A percentile compares a stretch with the other conserved stretches of the same genome.
These are phyloP conservation scores for Osmoderma eremita DNA, from an alignment of 2,888 invertebrate species.

Conservation along the genomic window DNA sequence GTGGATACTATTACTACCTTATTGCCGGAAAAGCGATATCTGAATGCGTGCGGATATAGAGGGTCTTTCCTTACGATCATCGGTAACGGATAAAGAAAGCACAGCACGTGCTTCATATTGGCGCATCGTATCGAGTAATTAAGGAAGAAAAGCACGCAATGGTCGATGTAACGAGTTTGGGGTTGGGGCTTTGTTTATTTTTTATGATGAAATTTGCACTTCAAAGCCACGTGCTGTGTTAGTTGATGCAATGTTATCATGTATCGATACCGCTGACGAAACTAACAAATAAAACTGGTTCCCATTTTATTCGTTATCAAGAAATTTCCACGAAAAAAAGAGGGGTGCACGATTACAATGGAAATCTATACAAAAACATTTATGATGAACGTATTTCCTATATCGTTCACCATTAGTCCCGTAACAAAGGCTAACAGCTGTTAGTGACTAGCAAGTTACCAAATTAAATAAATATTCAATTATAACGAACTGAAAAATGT, in stretches of 20 bases:
- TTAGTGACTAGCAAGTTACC: too few relatives aligned
- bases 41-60: background rate
- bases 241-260: background rate
- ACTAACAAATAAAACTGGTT: conserved; percentile 5
- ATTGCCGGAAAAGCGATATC: background rate
- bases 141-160: conserved; percentile 28
- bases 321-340: background rate
- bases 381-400: too few relatives aligned
- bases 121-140: conserved; percentile 21
- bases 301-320: conserved; percentile 11
- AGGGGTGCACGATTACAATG: too few relatives aligned
- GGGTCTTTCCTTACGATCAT: background rate
- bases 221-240: conserved; percentile 23
- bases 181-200: conserved; percentile 24
- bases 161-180: conserved; percentile 26
- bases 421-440: too few relatives aligned
- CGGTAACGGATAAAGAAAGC: conserved; percentile 19
- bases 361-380: too few relatives aligned
- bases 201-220: conserved; percentile 21
- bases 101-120: conserved; percentile 12
- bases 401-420: too few relatives aligned
- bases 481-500: too few relatives aligned
- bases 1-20: background rate
- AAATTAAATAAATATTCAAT: too few relatives aligned
- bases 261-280: background rate